Conservation (phyloP, 2,888 invertebrate genomes). For the Horisme vitalbata region DNA sequence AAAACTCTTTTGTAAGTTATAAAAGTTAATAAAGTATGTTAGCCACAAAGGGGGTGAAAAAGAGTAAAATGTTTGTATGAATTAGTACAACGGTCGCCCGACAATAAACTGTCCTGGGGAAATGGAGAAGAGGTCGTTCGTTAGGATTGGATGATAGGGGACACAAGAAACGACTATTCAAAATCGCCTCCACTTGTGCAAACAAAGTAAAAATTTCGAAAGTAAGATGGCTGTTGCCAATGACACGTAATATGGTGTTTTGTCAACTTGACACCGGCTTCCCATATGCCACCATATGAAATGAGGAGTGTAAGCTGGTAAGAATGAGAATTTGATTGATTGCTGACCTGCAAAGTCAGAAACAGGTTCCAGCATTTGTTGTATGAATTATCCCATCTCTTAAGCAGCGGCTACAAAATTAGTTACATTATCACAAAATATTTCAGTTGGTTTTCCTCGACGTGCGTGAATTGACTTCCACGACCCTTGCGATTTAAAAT, state of each 20-base stretch:
- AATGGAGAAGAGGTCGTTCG: conserved; percentile 1
- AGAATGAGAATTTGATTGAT: conserved; percentile 32
- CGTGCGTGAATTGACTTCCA: too few species aligned
- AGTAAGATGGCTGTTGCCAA: neutral
- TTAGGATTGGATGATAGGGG: neutral
- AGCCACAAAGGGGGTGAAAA: too few species aligned
- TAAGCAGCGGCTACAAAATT: conserved; percentile 38
- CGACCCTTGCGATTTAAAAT: too few species aligned
- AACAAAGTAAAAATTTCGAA: neutral
- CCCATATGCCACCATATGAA: neutral
- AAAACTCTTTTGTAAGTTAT: too few species aligned
- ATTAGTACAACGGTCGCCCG: neutral
- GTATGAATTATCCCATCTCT: conserved; percentile 31
- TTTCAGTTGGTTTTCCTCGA: too few species aligned
- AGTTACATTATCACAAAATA: conserved; percentile 40
- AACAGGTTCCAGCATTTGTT: conserved; percentile 13
- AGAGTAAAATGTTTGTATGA: too few species aligned
- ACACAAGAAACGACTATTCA: neutral
- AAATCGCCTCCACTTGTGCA: conserved; percentile 3
- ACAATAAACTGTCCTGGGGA: conserved; percentile 6
- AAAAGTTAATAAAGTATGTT: too few species aligned
- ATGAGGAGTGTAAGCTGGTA: neutral
- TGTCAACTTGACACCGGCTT: neutral
- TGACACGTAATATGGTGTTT: neutral
- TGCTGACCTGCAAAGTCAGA: conserved; percentile 34